These are phyloP conservation scores for Cactoblastis cactorum DNA, from an alignment of 2,888 invertebrate species.

Conservation along the genomic window DNA sequence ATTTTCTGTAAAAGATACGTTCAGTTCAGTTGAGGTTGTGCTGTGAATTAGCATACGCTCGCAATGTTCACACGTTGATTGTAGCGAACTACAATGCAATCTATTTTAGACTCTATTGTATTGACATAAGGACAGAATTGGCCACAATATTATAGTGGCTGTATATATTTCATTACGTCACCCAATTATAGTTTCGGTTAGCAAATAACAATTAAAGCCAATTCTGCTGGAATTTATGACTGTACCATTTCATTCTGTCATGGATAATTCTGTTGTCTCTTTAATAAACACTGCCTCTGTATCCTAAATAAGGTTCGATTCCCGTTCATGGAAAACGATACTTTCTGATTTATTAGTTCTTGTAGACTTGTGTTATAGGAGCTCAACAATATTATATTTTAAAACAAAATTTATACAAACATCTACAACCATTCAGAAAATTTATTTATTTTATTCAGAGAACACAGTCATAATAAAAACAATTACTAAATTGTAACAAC, in stretches of 20 bases:
- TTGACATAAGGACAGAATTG: not conserved
- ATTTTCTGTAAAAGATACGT: no score
- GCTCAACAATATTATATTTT: no score
- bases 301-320: not conserved
- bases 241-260: not conserved
- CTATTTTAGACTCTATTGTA: not conserved
- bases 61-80: conserved; percentile 1
- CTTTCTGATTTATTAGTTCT: no score
- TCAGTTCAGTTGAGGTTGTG: no score
- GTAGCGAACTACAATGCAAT: not conserved
- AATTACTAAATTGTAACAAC: no score
- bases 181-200: not conserved
- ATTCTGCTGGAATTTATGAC: conserved; percentile 2
- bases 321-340: no score
- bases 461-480: no score
- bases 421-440: no score
- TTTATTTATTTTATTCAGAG: no score
- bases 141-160: not conserved
- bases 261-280: not conserved
- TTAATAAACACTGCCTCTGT: not conserved
- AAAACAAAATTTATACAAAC: no score
- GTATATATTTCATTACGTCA: not conserved
- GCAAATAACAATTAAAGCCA: conserved; percentile 2
- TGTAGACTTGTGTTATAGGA: no score
- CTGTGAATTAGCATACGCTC: not conserved